A percentile compares a stretch with the other conserved stretches of the same genome.
Conservation (phyloP, 2,113 vertebrate species). For the Manacus vitellinus region DNA sequence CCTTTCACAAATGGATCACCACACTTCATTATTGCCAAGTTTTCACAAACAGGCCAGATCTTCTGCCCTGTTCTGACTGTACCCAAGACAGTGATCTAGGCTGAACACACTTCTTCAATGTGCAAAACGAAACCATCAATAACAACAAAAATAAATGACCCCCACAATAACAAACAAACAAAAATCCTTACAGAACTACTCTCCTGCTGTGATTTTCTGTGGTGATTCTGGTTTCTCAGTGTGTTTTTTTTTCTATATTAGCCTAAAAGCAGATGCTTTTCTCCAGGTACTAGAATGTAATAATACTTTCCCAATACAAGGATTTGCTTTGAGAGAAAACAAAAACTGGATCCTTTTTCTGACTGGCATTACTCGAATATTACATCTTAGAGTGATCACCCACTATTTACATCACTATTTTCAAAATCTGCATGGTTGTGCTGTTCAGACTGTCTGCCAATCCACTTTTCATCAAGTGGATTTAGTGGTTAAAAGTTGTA, state of each 20-base stretch:
- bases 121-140: not conserved
- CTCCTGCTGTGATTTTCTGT: rapidly evolving
- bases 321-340: not conserved
- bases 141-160: not conserved
- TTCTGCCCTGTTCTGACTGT: not conserved
- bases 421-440: not conserved
- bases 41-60: not conserved
- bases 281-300: not conserved
- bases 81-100: not conserved
- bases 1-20: not conserved
- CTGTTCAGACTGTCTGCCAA: not conserved
- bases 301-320: not conserved
- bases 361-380: not conserved
- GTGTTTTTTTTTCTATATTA: not conserved
- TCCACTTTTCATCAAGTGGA: not conserved
- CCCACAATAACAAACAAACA: not conserved
- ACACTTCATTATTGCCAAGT: not conserved
- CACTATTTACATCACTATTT: not conserved
- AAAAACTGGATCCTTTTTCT: not conserved
- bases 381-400: not conserved
- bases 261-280: not conserved
- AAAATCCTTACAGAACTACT: not conserved
- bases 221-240: not conserved
- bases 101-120: not conserved
- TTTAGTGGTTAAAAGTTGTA: not conserved